Evolutionary conservation across 2,113 vertebrate genomes (phyloP), one percentile per base, ranked within the genome.

Genomic region (Lepisosteus osseus): DNA sequence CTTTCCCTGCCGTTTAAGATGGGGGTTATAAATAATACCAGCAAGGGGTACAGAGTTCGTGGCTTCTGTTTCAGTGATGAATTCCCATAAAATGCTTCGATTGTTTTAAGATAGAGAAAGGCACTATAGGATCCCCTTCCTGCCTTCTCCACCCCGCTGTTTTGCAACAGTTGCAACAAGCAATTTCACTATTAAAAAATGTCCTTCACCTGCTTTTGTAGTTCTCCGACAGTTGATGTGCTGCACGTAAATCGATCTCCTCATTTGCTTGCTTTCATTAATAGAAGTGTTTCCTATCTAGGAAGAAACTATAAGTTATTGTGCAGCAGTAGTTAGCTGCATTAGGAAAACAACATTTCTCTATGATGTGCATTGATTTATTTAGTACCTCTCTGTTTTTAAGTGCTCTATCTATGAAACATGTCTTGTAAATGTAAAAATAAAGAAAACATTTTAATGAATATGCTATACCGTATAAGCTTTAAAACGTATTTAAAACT

Each of bases 11-110:
- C 92, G 91, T 95, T 95, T 94, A 94, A 91, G 90, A 91, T 86
- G 83, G 84, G 91, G 92, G 92, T 94, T 94, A 95, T 95, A 95
- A 96, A 95, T 95, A 95, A 96, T 90, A 92, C 90, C 90, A 89
- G 91, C 91, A 92, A 92, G 91, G 88, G 91, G 92, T 93, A 92
- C 86, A 80, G 83, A 84, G 85, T 88, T 92, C 93, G 90, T 85
- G 89, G 89, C 88, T 92, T 87, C 89, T 90, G 91, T 91, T 90
- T 92, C 85, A 84, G 92, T 90, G 89, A 88, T 94, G 91, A 93
- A 92, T 93, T 90, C 94, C 93, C 90, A 93, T 92, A 92, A 91
- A 92, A 92, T 61, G 76, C 93, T 92, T 92, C 90, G 86, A 91
- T 92, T 88, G 93, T 91, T 93, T 90, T 94, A 93, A 94, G 94